These are phyloP conservation scores for Drosophila pectinifera DNA, from an alignment of 1,140 invertebrate genomes.

Conservation along the genomic window DNA sequence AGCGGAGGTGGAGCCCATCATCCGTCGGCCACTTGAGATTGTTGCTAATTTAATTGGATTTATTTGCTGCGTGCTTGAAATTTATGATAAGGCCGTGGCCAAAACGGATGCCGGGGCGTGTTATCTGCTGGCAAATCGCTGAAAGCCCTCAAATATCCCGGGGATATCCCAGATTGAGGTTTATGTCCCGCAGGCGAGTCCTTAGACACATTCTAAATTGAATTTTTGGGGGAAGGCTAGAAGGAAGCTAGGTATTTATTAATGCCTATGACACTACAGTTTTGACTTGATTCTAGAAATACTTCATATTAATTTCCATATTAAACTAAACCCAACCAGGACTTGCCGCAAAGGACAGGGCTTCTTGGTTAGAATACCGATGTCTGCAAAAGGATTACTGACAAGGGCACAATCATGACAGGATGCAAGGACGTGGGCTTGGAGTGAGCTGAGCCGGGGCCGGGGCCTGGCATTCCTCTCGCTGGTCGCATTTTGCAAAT, in stretches of 20 bases:
- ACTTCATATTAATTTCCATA: neutral
- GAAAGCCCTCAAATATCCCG: constrained; percentile 36
- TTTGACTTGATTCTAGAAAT: too few relatives aligned
- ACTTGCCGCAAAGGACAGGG: neutral
- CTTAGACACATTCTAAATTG: constrained; percentile 27
- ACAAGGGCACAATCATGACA: neutral
- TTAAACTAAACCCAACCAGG: neutral
- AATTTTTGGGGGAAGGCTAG: constrained; percentile 15
- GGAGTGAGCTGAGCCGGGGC: too few relatives aligned
- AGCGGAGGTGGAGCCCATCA: constrained; percentile 4
- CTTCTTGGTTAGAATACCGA: neutral
- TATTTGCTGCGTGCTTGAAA: constrained; percentile 60
- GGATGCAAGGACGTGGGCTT: neutral
- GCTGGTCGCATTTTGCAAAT: too few relatives aligned
- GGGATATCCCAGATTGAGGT: constrained; percentile 41
- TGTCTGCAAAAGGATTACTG: constrained; percentile 1
- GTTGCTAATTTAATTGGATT: constrained; percentile 67
- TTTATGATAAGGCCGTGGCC: constrained; percentile 46
- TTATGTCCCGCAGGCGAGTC: constrained; percentile 20
- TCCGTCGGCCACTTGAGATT: constrained; percentile 61
- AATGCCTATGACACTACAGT: neutral
- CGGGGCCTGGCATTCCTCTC: too few relatives aligned
- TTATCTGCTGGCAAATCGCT: constrained; percentile 39
- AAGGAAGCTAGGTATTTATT: too few relatives aligned
- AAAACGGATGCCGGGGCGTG: constrained; percentile 13